Evolutionary conservation across 2,888 invertebrate species (phyloP).

Genomic region (Heteromurus nitidus): DNA sequence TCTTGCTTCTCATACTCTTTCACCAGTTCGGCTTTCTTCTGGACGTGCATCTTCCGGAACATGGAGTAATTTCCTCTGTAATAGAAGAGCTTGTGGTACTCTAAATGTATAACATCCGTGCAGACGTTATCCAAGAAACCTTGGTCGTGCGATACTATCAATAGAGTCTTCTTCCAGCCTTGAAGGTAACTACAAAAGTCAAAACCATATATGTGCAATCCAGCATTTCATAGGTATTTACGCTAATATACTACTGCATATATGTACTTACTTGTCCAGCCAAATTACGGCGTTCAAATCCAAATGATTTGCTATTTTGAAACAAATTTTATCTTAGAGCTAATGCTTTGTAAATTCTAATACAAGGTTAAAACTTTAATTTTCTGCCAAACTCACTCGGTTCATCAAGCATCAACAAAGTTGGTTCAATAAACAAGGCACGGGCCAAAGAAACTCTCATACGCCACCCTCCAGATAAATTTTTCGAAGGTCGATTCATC

Average conservation of each 20-base stretch:
- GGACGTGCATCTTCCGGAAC: conserved; percentile 99
- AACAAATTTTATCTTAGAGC: neutral
- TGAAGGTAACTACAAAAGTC: conserved; percentile 87
- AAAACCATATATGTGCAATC: conserved; percentile 54
- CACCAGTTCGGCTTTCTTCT: conserved; percentile 94
- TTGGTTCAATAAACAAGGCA: conserved; percentile 97
- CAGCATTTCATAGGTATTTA: conserved; percentile 12
- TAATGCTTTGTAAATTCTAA: neutral
- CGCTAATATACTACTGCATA: neutral
- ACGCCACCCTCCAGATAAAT: conserved; percentile 92
- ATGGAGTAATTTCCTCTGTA: conserved; percentile 98
- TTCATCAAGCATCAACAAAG: conserved; percentile 86
- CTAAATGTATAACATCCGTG: conserved; percentile 98
- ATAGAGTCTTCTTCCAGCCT: conserved; percentile 98
- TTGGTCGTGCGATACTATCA: conserved; percentile 99
- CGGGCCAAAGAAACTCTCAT: conserved; percentile 99
- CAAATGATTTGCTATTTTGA: conserved; percentile 86
- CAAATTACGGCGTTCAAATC: conserved; percentile 99
- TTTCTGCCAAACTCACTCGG: conserved; percentile 11
- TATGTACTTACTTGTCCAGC: conserved; percentile 91
- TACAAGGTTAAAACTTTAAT: neutral
- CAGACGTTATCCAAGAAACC: conserved; percentile 99
- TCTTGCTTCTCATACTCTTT: conserved; percentile 99
- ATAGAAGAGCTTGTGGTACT: conserved; percentile 94
- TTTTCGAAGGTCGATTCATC: conserved; percentile 88